Evolutionary conservation across 2,797 vertebrate species (phyloP).

Genomic region (Galagoides demidoff): DNA sequence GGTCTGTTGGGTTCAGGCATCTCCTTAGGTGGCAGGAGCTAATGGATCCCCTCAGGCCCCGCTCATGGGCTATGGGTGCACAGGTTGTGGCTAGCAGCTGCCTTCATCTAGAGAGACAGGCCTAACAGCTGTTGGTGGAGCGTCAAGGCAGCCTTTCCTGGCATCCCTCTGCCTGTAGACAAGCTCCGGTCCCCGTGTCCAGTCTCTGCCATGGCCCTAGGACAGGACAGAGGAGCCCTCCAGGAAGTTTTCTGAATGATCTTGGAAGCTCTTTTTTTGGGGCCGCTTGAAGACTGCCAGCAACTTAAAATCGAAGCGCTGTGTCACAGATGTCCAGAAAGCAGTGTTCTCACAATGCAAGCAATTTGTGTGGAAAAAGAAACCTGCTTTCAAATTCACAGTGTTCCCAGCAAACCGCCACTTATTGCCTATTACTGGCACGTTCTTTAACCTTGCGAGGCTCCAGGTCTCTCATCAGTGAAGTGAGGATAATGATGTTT

Average conservation of each 20-base stretch:
- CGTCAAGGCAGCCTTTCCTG: conserved; percentile 47
- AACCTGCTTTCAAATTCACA: background rate
- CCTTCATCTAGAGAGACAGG: conserved; percentile 40
- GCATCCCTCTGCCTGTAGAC: conserved; percentile 35
- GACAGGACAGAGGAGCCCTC: background rate
- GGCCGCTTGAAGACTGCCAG: background rate
- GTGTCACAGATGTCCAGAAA: background rate
- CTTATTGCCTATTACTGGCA: background rate
- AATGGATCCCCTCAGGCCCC: background rate
- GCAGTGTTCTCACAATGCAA: background rate
- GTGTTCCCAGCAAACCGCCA: background rate
- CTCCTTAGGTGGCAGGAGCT: background rate
- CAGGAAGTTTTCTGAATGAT: background rate
- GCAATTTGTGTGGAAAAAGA: background rate
- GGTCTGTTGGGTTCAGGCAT: background rate
- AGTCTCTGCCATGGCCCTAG: background rate
- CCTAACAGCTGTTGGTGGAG: background rate
- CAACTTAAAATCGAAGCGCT: background rate
- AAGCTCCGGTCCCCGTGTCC: background rate
- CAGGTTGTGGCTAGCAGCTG: conserved; percentile 38
- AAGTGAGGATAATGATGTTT: background rate
- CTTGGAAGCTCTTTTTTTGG: background rate
- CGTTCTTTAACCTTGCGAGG: background rate
- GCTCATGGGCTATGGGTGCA: fast-evolving
- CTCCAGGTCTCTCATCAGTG: background rate